Evolutionary conservation across 2,797 vertebrate genomes (phyloP), one percentile per base, ranked within the genome.

Genomic region (Sebastes aleutianus): DNA sequence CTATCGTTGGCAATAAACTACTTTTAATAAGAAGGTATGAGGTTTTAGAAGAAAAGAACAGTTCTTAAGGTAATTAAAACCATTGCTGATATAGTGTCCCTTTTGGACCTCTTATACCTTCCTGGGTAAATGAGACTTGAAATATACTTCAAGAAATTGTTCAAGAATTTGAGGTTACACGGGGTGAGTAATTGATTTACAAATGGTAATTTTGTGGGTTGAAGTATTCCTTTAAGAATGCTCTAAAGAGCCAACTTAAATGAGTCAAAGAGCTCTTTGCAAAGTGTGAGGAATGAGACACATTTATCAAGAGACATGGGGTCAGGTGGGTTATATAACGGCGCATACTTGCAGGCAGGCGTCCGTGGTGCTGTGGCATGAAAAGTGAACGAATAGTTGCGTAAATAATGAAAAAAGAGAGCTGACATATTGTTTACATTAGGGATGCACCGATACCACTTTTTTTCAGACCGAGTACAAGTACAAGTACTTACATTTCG

Each of bases 1-100:
- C 22, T 65, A 68, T 70, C 6, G 8, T 32, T 32, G 27, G 10
- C 47, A 62, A 31, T 87, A 85, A 87, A 82, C 8, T 66, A 22
- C 8, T 32, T 70, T 79, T 67, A 77, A 83, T 58, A 63, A 24
- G 71, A 65, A 57, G 47, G n/a, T 12, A 56, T 43, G 9, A 32
- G 29, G 58, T 22, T 79, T 79, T 54, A 54, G 53, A 63, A n/a
- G 32, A 58, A 62, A 76, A 79, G 56, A 63, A 20, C 10, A 10
- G 26, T 71, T 81, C 66, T 67, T 27, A 68, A 43, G 31, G 22
- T 53, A 27, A 71, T 64, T 57, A 69, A 57, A 75, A 77, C 43
- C 8, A 54, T n/a, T 10, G 8, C 8, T 69, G 54, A 62, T 12
- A 22, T 11, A 27, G 7, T 3, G 18, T 57, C 27, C 7, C 24